Percentiles rank a stretch among this genome's conserved stretches.
Conservation (phyloP, 2,797 vertebrate genomes). For the Coracias cyanogaster region DNA sequence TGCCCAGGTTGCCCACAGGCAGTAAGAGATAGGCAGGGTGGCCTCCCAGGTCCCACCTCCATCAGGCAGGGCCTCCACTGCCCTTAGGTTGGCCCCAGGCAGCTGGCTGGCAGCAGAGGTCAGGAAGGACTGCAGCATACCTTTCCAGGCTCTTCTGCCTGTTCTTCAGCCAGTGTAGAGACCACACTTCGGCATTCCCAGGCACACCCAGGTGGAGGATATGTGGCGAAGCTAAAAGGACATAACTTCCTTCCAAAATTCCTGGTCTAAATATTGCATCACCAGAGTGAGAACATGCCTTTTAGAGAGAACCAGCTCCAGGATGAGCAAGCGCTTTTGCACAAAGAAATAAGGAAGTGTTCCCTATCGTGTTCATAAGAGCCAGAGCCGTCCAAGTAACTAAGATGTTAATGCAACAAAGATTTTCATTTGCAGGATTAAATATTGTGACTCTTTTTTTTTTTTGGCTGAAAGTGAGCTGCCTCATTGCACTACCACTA, state of each 20-base stretch:
- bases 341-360: neutral
- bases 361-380: neutral
- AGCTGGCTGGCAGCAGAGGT: neutral
- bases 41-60: neutral
- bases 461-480: neutral
- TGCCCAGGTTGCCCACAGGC: neutral
- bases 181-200: fast-evolving
- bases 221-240: neutral
- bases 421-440: neutral
- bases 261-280: neutral
- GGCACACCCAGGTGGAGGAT: neutral
- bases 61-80: neutral
- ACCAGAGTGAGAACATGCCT: fast-evolving
- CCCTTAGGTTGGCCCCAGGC: neutral
- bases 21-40: neutral
- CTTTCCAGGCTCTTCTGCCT: neutral
- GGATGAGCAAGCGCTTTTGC: neutral
- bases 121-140: neutral
- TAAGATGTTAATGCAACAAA: neutral
- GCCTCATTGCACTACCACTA: neutral
- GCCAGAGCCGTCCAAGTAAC: neutral
- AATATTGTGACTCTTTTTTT: neutral
- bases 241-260: neutral
- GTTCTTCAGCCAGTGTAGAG: neutral
- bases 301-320: neutral